Evolutionary conservation across 2,888 invertebrate genomes (phyloP).

Genomic region (Latrodectus hesperus): DNA sequence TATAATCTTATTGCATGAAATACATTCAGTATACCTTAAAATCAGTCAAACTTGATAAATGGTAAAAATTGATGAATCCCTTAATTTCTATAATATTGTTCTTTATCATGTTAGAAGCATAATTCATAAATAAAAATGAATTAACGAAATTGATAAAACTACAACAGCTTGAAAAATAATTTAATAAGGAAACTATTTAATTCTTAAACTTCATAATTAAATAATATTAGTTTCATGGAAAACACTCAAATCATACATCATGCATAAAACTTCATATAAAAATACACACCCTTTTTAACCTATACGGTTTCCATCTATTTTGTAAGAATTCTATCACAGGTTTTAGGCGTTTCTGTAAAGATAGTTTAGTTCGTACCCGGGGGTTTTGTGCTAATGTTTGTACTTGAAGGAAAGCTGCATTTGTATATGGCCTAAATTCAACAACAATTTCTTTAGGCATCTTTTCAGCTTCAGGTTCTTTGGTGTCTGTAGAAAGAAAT

Average conservation of each 20-base stretch:
- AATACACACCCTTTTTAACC: slow-evolving; percentile 58
- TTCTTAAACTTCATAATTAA: not conserved
- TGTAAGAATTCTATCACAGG: slow-evolving; percentile 84
- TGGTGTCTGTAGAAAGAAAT: slow-evolving; percentile 78
- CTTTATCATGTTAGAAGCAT: too few relatives aligned
- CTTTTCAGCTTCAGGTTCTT: slow-evolving; percentile 81
- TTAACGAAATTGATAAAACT: not conserved
- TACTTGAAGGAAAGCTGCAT: slow-evolving; percentile 87
- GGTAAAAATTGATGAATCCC: too few relatives aligned
- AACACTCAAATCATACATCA: not conserved
- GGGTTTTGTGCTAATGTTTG: slow-evolving; percentile 92
- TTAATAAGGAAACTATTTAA: not conserved
- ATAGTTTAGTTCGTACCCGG: slow-evolving; percentile 83
- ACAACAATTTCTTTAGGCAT: slow-evolving; percentile 86
- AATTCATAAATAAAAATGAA: too few relatives aligned
- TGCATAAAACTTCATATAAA: not conserved
- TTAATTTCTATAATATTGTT: too few relatives aligned
- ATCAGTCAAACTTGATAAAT: too few relatives aligned
- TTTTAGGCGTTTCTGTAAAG: slow-evolving; percentile 84
- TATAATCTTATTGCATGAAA: too few relatives aligned
- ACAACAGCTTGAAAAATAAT: not conserved
- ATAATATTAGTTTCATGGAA: not conserved
- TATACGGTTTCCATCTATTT: slow-evolving; percentile 83
- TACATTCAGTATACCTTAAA: too few relatives aligned
- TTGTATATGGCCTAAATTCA: slow-evolving; percentile 84